Base-by-base conservation (phyloP, 2,113 vertebrate genomes). In the Megaceryle maxima region DNA sequence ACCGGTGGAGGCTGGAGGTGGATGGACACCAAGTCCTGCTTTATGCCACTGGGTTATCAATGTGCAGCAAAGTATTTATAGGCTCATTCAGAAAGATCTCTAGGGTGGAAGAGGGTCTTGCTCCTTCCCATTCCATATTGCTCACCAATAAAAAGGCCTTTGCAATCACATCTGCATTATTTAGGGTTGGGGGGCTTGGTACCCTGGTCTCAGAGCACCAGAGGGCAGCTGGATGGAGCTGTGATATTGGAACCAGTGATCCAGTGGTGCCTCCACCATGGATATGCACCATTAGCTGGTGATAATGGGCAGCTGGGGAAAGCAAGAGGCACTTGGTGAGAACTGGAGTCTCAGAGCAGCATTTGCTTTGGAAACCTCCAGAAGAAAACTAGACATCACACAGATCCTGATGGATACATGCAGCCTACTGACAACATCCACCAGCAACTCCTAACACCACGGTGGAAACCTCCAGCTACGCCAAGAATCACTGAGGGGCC, bases 231-330 rank as follows among this genome's bases (percentile, higher is more conserved):
- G 75, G 33, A 17, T 12, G 39, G 87, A 50, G 67, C 44, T 33
- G 53, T 9, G 50, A 11, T n/a, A 6, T 5, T 19, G 46, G 39
- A 24, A 37, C 7, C 2, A 2, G 73, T 48, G 53, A 62, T 13
- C 19, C 63, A 4, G 0, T 0, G 0, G n/a, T 5, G 22, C 19
- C 46, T 43, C 48, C 44, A 11, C 7, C 0, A 3, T 8, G 9
- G 39, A 56, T 16, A 22, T 10, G 19, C 11, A 8, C 29, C 0
- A 0, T 56, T 31, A 70, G 13, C 51, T 46, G 81, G 16, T 74
- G 66, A 9, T 13, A 31, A 13, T 2, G 50, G 53, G 51, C 28
- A 43, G 15, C 3, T 31, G 44, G 17, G 46, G 55, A 63, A 44
- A 62, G 31, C 24, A n/a, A 43, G 41, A 69, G 19, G n/a, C 59